A percentile compares a stretch with the other conserved stretches of the same genome.
Evolutionary conservation across 92 coral and sea anemone species (phyloP).

Genomic region (Paragorgia papillata): DNA sequence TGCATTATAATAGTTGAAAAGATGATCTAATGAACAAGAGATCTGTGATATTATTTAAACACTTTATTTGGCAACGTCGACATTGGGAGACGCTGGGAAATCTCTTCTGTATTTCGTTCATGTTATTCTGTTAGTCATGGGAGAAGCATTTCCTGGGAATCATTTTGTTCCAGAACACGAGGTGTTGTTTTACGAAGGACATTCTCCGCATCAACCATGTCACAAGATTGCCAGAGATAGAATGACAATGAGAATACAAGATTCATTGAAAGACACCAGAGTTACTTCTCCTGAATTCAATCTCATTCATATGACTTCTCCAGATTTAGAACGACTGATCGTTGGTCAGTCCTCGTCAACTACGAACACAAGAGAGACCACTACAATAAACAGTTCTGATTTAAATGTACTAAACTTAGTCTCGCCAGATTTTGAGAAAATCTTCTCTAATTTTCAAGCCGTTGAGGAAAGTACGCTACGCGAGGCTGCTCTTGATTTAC

Average conservation of each 20-base stretch:
- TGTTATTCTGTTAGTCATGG: not conserved
- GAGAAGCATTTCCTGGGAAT: not conserved
- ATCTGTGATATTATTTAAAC: not conserved
- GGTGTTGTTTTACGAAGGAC: constrained; percentile 21
- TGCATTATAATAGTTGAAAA: constrained; percentile 1
- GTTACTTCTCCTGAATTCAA: constrained; percentile 78
- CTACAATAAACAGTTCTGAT: constrained; percentile 77
- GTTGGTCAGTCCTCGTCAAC: constrained; percentile 74
- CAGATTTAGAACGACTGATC: constrained; percentile 88
- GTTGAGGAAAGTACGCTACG: constrained; percentile 32
- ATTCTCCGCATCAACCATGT: constrained; percentile 50
- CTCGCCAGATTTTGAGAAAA: constrained; percentile 95
- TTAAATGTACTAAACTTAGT: constrained; percentile 82
- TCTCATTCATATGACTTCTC: constrained; percentile 83
- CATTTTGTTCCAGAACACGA: constrained; percentile 8
- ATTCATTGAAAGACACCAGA: constrained; percentile 41
- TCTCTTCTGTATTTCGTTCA: constrained; percentile 7
- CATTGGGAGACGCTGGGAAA: constrained; percentile 28
- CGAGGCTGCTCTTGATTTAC: not conserved
- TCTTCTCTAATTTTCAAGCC: constrained; percentile 85
- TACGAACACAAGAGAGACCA: constrained; percentile 74
- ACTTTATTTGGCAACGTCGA: not conserved
- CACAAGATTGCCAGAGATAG: constrained; percentile 60
- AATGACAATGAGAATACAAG: constrained; percentile 56
- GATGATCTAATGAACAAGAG: constrained; percentile 26